A percentile compares a stretch with the other conserved stretches of the same genome.
phyloP scores from a whole-genome alignment of 2,888 invertebrate species.

The Uloborus plumipes region DNA sequence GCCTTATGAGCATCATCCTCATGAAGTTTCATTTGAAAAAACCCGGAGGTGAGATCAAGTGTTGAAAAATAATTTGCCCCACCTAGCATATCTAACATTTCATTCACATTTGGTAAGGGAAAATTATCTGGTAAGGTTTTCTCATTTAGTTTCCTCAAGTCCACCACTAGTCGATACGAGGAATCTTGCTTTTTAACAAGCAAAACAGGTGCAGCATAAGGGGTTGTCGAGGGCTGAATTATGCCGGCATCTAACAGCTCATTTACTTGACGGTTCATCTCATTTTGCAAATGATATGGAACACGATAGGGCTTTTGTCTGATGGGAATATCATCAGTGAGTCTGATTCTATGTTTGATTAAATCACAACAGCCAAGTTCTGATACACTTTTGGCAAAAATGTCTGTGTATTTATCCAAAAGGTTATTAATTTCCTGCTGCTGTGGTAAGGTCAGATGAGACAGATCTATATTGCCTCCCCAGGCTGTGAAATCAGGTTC shows the following conservation, averaged over 20 bases:
- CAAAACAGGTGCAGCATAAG: slow-evolving; percentile 2
- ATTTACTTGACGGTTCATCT: background rate
- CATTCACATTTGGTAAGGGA: slow-evolving; percentile 6
- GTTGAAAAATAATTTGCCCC: slow-evolving; percentile 10
- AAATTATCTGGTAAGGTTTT: slow-evolving; percentile 3
- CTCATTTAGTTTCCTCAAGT: slow-evolving; percentile 18
- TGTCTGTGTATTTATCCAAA: no score
- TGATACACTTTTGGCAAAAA: background rate
- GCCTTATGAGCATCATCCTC: background rate
- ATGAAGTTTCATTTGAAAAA: slow-evolving; percentile 5
- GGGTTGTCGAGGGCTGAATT: background rate
- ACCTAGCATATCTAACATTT: background rate
- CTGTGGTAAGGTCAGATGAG: no score
- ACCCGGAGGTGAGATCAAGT: slow-evolving; percentile 14
- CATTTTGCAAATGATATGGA: background rate
- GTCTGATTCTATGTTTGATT: background rate
- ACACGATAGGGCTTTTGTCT: slow-evolving; percentile 11
- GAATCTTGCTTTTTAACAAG: slow-evolving; percentile 5
- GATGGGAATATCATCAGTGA: background rate
- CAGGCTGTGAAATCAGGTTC: no score
- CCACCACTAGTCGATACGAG: background rate
- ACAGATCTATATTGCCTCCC: background rate
- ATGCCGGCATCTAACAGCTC: slow-evolving; percentile 6
- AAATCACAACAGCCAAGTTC: background rate
- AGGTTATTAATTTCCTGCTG: no score